Evolutionary conservation across 2,113 vertebrate genomes (phyloP).

Genomic region (Pelecanus crispus): DNA sequence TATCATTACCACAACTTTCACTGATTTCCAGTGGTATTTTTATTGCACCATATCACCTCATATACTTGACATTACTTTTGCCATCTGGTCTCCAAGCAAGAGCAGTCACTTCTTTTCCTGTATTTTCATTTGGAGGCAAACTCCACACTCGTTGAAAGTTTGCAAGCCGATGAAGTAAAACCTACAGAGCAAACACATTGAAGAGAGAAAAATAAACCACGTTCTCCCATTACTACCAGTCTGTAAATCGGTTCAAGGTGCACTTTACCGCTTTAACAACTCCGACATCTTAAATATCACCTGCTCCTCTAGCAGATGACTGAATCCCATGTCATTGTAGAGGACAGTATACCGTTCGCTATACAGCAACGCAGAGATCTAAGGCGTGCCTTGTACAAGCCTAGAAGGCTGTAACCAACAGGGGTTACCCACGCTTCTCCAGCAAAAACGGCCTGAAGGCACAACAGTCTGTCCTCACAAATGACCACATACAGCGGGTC

Average conservation of each 20-base stretch:
- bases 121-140: constrained; percentile 90
- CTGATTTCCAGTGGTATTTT: background rate
- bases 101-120: constrained; percentile 92
- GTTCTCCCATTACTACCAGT: background rate
- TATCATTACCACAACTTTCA: background rate
- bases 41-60: background rate
- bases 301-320: background rate
- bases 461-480: background rate
- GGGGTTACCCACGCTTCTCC: background rate
- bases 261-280: background rate
- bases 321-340: background rate
- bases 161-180: constrained; percentile 92
- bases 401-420: background rate
- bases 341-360: background rate
- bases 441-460: background rate
- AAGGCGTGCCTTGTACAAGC: background rate
- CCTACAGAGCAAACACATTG: constrained; percentile 64
- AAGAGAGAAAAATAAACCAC: background rate
- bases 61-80: constrained; percentile 82
- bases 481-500: rapidly evolving
- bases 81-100: constrained; percentile 97
- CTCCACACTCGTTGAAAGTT: constrained; percentile 97
- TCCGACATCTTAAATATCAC: background rate
- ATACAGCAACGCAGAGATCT: background rate
- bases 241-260: background rate